phyloP scores from a whole-genome alignment of 2,888 invertebrate species.

The Noctua pronuba region DNA sequence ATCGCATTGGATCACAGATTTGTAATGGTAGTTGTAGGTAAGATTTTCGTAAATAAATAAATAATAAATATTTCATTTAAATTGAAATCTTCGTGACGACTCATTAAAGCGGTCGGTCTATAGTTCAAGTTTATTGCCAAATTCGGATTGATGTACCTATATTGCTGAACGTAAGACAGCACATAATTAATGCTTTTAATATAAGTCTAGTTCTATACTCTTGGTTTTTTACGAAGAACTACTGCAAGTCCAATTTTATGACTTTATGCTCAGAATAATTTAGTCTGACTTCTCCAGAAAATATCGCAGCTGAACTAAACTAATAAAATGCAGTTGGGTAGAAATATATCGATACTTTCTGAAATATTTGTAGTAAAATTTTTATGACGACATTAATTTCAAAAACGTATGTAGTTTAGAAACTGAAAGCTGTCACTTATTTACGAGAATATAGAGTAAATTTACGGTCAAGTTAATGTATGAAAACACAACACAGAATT shows the following conservation, averaged over 20 bases:
- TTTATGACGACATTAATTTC: not conserved
- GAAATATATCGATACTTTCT: not conserved
- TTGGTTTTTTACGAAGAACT: not conserved
- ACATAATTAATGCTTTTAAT: slow-evolving; percentile 44
- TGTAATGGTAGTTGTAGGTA: too few relatives aligned
- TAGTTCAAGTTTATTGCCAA: slow-evolving; percentile 54
- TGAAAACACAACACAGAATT: slow-evolving; percentile 29
- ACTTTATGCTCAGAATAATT: not conserved
- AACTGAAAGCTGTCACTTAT: not conserved
- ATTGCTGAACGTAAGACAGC: slow-evolving; percentile 36
- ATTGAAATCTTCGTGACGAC: too few relatives aligned
- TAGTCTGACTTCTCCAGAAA: not conserved
- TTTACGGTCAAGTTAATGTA: not conserved
- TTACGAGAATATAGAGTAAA: not conserved
- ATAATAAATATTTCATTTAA: too few relatives aligned
- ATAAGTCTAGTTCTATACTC: slow-evolving; percentile 15
- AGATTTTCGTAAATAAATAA: too few relatives aligned
- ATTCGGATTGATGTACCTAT: slow-evolving; percentile 50
- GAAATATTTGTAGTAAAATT: not conserved
- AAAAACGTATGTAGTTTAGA: not conserved
- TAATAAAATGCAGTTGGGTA: not conserved
- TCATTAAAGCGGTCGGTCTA: too few relatives aligned
- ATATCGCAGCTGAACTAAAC: not conserved
- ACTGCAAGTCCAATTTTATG: not conserved
- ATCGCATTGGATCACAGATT: too few relatives aligned